Evolutionary conservation across 1,140 invertebrate genomes (phyloP).

Genomic region (Ostrea denselamellosa): DNA sequence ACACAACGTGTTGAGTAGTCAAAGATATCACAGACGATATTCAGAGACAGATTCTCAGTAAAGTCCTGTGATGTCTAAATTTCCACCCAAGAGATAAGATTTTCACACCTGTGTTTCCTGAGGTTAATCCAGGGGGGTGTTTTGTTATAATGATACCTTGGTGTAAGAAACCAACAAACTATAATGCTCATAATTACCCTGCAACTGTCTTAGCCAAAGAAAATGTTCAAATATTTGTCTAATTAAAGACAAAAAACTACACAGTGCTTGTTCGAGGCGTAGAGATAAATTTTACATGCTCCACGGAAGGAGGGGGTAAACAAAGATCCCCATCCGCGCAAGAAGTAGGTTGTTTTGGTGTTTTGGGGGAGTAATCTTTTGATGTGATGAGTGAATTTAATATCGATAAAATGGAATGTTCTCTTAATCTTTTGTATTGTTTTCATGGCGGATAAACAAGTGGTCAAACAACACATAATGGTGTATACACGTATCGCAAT

Average conservation of each 20-base stretch:
- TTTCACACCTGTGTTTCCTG: constrained; percentile 30
- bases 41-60: not conserved
- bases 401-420: constrained; percentile 36
- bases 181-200: constrained; percentile 31
- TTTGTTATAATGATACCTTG: constrained; percentile 22
- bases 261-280: constrained; percentile 5
- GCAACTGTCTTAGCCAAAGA: constrained; percentile 33
- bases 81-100: constrained; percentile 4
- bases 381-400: constrained; percentile 38
- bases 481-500: constrained; percentile 23
- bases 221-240: constrained; percentile 40
- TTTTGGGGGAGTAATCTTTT: constrained; percentile 24
- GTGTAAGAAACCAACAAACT: constrained; percentile 23
- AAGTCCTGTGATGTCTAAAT: not conserved
- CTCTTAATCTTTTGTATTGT: constrained; percentile 36
- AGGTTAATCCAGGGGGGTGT: constrained; percentile 32
- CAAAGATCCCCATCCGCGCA: constrained; percentile 26
- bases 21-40: not conserved
- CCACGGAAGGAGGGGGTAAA: constrained; percentile 37
- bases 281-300: constrained; percentile 3
- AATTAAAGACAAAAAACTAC: constrained; percentile 16
- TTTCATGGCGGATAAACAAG: constrained; percentile 35
- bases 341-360: constrained; percentile 32
- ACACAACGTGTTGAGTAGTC: not conserved
- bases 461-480: constrained; percentile 28